Conservation (phyloP, 2,888 invertebrate species). For the Patella depressa region DNA sequence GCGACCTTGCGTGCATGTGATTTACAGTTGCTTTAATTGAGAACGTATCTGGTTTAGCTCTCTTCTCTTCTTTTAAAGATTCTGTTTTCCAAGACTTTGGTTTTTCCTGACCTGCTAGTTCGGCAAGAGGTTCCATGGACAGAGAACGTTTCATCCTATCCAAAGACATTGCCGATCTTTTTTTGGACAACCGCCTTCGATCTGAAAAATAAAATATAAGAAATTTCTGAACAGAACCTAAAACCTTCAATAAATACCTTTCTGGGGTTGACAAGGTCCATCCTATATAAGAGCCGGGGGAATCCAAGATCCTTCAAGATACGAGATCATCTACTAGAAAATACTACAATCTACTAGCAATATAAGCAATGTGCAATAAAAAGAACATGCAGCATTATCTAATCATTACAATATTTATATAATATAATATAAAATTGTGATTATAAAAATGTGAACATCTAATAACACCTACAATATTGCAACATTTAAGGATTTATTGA, state of each 20-base stretch:
- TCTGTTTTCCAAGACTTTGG: neutral
- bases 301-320: neutral
- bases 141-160: slow-evolving; percentile 59
- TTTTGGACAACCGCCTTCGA: slow-evolving; percentile 51
- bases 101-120: slow-evolving; percentile 11
- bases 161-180: slow-evolving; percentile 45
- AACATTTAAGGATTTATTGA: too few species aligned
- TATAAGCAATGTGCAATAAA: neutral
- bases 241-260: neutral
- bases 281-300: too few species aligned
- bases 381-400: neutral
- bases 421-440: too few species aligned
- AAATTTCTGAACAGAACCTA: neutral
- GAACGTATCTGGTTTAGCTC: too few species aligned
- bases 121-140: slow-evolving; percentile 46
- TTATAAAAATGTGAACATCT: too few species aligned
- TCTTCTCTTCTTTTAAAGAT: slow-evolving; percentile 13
- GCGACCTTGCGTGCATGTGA: slow-evolving; percentile 16
- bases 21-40: neutral
- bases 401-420: too few species aligned
- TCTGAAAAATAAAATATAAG: slow-evolving; percentile 44
- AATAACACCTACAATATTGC: too few species aligned
- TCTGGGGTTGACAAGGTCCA: too few species aligned
- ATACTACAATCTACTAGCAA: neutral
- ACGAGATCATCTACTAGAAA: neutral